These are phyloP conservation scores for Geodia barretti DNA, from an alignment of 37 sponge, comb jelly and placozoan genomes.

Conservation along the genomic window DNA sequence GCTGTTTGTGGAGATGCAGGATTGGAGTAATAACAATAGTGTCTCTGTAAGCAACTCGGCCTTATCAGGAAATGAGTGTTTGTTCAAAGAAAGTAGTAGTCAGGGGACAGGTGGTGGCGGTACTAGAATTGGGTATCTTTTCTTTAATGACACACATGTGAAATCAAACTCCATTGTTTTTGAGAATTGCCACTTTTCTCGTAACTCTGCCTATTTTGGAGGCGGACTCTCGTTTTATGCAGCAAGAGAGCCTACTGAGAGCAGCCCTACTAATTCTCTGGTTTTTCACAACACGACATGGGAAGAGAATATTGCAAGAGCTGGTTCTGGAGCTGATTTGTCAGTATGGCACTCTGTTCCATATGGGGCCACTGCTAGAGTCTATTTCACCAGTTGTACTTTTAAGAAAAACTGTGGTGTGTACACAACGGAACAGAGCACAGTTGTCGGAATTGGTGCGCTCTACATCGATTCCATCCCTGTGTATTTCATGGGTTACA, in stretches of 20 bases:
- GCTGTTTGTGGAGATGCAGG: slow-evolving; percentile 58
- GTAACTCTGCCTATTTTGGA: slow-evolving; percentile 60
- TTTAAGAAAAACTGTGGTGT: slow-evolving; percentile 42
- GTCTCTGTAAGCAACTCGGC: slow-evolving; percentile 7
- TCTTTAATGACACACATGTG: slow-evolving; percentile 22
- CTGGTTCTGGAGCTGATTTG: slow-evolving; percentile 58
- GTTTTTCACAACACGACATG: slow-evolving; percentile 25
- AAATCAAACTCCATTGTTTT: slow-evolving; percentile 19
- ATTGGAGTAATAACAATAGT: slow-evolving; percentile 24
- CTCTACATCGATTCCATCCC: slow-evolving; percentile 60
- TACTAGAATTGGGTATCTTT: slow-evolving; percentile 50
- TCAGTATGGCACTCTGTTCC: slow-evolving; percentile 37
- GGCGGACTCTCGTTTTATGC: slow-evolving; percentile 58
- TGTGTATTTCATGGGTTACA: slow-evolving; percentile 1
- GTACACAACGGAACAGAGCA: slow-evolving; percentile 5
- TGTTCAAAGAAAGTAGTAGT: neutral
- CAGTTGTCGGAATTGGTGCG: slow-evolving; percentile 44
- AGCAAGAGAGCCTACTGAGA: slow-evolving; percentile 11
- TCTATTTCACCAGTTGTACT: slow-evolving; percentile 36
- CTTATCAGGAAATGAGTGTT: slow-evolving; percentile 15
- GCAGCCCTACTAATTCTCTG: slow-evolving; percentile 27
- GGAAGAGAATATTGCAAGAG: slow-evolving; percentile 36
- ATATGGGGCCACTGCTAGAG: slow-evolving; percentile 21
- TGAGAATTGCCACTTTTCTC: slow-evolving; percentile 9
- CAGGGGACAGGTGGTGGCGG: slow-evolving; percentile 69